phyloP scores from a whole-genome alignment of 2,113 vertebrate species.

The Corapipo altera region DNA sequence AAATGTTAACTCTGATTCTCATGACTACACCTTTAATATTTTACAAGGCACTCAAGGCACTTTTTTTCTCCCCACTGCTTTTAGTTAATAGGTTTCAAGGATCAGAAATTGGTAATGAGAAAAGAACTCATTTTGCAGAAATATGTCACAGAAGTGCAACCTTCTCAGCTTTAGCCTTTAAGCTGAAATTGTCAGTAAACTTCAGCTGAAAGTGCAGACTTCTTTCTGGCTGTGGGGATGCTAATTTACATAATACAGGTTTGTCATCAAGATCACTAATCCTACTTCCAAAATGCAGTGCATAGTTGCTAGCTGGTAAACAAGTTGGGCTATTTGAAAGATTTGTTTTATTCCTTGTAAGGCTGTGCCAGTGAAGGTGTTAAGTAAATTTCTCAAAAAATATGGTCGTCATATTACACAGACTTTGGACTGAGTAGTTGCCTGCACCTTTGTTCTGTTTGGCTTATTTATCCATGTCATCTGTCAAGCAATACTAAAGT shows the following conservation, averaged over 20 bases:
- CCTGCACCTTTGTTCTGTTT: not conserved
- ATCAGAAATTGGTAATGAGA: not conserved
- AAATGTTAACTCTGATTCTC: not conserved
- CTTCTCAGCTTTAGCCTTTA: not conserved
- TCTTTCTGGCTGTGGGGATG: not conserved
- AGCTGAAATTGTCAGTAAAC: not conserved
- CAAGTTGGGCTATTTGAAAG: not conserved
- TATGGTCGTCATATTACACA: not conserved
- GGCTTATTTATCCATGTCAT: not conserved
- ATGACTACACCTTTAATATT: not conserved
- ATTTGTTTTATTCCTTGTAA: not conserved
- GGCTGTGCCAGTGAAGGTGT: not conserved
- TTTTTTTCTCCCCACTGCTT: not conserved
- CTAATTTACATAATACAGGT: not conserved
- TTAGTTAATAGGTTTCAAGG: conserved; percentile 4
- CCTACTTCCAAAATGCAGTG: not conserved
- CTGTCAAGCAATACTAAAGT: not conserved
- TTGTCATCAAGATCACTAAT: not conserved
- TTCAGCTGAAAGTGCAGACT: not conserved
- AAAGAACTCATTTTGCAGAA: not conserved
- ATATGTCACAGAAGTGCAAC: not conserved
- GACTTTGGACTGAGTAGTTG: not conserved
- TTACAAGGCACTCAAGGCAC: not conserved
- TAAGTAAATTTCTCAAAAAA: not conserved
- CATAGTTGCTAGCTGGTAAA: not conserved